Conservation (phyloP, 2,888 invertebrate species). For the Cantharis nigra region DNA sequence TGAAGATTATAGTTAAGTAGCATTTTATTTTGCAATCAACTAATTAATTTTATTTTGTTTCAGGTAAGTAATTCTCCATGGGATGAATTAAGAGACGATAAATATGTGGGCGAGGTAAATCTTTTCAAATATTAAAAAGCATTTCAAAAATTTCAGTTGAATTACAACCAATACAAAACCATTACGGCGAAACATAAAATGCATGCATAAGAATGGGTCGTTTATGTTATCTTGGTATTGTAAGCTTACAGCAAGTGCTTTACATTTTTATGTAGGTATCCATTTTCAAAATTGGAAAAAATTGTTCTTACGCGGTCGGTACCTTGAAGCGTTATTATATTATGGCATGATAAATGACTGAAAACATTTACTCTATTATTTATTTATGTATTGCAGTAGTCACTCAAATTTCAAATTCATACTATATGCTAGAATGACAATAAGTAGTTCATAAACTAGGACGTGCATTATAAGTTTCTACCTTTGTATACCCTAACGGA, state of each 20-base stretch:
- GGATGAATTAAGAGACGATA: not conserved
- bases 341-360: not conserved
- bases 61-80: not conserved
- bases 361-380: not conserved
- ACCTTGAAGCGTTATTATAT: not conserved
- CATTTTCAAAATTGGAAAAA: not conserved
- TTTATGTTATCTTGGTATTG: not conserved
- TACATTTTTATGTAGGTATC: not conserved
- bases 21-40: not conserved
- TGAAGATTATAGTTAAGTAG: not conserved
- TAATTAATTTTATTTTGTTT: not conserved
- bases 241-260: not conserved
- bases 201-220: not conserved
- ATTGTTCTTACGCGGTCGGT: not conserved
- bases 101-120: not conserved
- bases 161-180: not conserved
- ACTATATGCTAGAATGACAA: not conserved
- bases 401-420: not conserved
- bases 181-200: not conserved
- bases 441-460: not conserved
- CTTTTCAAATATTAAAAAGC: not conserved
- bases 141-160: not conserved
- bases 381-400: not conserved
- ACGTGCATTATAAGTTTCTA: not conserved
- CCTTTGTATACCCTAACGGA: not conserved